These are phyloP conservation scores for Emys orbicularis DNA, from an alignment of 2,797 vertebrate species.

Conservation along the genomic window DNA sequence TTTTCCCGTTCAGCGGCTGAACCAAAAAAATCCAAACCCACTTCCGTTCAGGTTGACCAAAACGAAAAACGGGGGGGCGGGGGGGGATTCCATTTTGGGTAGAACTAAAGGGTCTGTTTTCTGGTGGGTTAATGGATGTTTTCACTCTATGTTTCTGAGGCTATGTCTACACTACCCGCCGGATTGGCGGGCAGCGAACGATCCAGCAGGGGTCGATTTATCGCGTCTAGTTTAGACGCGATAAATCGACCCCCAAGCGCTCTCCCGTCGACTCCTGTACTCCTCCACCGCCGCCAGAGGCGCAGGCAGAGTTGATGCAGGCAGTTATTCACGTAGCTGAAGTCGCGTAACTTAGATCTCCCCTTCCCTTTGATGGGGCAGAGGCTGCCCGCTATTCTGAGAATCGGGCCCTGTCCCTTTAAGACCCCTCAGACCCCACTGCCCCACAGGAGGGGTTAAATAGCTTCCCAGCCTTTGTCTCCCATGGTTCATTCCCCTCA, in stretches of 20 bases:
- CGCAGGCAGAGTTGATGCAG: no score
- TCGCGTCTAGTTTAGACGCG: no score
- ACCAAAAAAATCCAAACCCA: not conserved
- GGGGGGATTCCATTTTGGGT: fast-evolving
- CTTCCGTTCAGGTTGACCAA: not conserved
- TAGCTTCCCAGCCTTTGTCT: not conserved
- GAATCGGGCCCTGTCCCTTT: not conserved
- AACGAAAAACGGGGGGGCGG: fast-evolving
- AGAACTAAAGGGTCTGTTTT: not conserved
- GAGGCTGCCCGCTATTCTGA: not conserved
- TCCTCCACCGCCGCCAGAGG: no score
- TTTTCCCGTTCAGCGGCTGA: not conserved
- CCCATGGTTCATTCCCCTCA: no score
- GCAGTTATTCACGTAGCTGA: no score
- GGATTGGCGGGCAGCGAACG: no score
- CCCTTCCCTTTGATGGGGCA: not conserved
- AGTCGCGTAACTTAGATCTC: no score
- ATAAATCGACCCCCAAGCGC: no score
- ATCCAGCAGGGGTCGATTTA: no score
- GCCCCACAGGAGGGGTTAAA: not conserved
- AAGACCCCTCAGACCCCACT: not conserved
- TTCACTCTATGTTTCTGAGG: not conserved
- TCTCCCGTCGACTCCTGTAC: no score
- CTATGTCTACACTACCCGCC: no score
- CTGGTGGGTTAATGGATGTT: not conserved